Base-by-base conservation (phyloP, 2,797 vertebrate genomes). In the Hafferia zeledoni region DNA sequence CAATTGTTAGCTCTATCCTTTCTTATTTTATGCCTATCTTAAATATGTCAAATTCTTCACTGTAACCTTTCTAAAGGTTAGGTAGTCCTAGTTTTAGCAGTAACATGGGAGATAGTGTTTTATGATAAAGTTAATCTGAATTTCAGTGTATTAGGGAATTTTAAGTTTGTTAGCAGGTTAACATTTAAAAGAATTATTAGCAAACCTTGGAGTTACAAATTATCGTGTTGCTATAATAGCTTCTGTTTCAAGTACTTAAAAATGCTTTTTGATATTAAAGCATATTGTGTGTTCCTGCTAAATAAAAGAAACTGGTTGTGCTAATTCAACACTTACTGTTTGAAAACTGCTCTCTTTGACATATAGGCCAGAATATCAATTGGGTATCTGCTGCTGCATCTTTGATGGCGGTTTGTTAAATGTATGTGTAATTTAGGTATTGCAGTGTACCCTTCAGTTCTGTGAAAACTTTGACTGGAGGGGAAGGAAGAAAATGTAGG, bases 271-370 rank as follows among this genome's bases (percentile, higher is more conserved):
- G 15, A 77, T 35, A 41, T 78, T 90, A 67, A 92, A 89, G 17
- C 6, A 35, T 27, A 18, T 35, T 75, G 19, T 3, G 1, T 70
- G 20, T 63, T 90, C 81, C 53, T 85, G 43, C 37, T 89, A 69
- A 92, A 87, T 74, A 44, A 57, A 93, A 92, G 46, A 83, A 89
- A 87, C 46, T 83, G 64, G 46, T 39, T 87, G 46, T 89, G 64
- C 17, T 92, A 87, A 76, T 91, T 93, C n/a, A 87, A 84, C 47
- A 49, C 7, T 23, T 7, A 8, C 13, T 69, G 28, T 76, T 93
- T 55, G 60, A 94, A 94, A 96, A 80, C n/a, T 1, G 0, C 5
- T 70, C 84, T 87, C 19, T 57, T 92, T 90, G 59, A n/a, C n/a
- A 6, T 69, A 11, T 53, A 76, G 72, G 19, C 5, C 90, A 28